These are phyloP conservation scores for Coracopsis vasa DNA, from an alignment of 2,113 vertebrate species.

Conservation along the genomic window DNA sequence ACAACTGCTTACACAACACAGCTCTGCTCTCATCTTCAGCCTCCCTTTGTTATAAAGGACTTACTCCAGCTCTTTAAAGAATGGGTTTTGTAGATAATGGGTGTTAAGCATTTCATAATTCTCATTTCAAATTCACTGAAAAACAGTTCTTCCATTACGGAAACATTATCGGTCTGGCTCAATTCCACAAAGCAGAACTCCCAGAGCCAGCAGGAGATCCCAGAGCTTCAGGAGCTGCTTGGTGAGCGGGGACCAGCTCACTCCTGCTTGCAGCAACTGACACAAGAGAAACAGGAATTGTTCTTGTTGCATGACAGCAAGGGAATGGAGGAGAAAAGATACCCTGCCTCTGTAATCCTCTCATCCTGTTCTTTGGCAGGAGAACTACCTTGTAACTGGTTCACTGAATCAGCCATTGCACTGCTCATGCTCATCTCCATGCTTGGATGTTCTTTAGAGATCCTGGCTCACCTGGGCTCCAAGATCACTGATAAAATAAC, in stretches of 20 bases:
- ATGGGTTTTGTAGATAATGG: background rate
- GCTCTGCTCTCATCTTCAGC: background rate
- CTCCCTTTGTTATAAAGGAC: background rate
- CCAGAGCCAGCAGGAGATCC: background rate
- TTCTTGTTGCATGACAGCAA: background rate
- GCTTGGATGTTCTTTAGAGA: background rate
- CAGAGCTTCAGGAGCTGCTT: background rate
- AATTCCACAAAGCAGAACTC: background rate
- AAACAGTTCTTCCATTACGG: background rate
- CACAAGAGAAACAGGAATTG: background rate
- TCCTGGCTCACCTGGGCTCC: background rate
- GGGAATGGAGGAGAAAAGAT: background rate
- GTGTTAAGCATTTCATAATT: background rate
- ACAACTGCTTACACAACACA: background rate
- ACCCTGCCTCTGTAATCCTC: background rate
- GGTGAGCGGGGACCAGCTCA: background rate
- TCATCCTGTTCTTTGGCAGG: background rate
- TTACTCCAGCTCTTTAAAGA: background rate
- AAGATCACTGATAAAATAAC: background rate
- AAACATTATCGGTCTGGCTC: background rate
- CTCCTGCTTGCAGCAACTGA: fast-evolving
- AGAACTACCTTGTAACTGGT: background rate
- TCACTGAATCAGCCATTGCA: background rate
- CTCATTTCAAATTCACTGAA: background rate
- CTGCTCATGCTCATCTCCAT: background rate